phyloP scores from a whole-genome alignment of 2,888 invertebrate genomes.

The Volucella bombylans region DNA sequence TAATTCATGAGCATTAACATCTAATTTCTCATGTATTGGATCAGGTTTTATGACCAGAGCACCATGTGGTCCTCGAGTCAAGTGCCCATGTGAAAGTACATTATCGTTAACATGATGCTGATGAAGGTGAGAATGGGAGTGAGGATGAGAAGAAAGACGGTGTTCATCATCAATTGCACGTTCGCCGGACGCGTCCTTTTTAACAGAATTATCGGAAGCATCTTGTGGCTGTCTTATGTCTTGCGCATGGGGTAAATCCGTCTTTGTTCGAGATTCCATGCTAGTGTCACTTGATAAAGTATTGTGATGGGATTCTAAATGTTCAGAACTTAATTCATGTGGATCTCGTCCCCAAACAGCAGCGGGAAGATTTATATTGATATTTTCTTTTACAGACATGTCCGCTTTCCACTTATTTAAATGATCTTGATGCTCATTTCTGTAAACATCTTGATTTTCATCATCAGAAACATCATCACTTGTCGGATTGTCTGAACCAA shows the following conservation, averaged over 20 bases:
- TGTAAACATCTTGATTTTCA: neutral
- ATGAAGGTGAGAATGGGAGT: conserved; percentile 54
- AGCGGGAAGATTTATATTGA: conserved; percentile 1
- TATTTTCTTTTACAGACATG: conserved; percentile 6
- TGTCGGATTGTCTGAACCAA: neutral
- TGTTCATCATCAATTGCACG: neutral
- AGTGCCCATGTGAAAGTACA: conserved; percentile 78
- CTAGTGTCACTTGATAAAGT: neutral
- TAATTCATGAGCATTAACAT: conserved; percentile 85
- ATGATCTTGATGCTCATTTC: neutral
- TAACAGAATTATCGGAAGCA: neutral
- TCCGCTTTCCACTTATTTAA: neutral
- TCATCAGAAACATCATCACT: neutral
- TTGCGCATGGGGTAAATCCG: neutral
- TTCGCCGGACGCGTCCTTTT: neutral
- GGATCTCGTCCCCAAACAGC: conserved; percentile 42
- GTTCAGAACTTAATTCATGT: conserved; percentile 2
- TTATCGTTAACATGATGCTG: conserved; percentile 68
- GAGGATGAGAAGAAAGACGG: conserved; percentile 18
- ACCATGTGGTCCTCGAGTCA: conserved; percentile 84
- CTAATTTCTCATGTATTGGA: conserved; percentile 83
- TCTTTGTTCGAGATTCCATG: neutral
- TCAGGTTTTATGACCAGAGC: conserved; percentile 83
- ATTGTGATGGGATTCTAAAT: neutral
- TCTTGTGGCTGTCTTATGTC: conserved; percentile 13